Evolutionary conservation across 1,140 invertebrate genomes (phyloP).

Genomic region (Magallana ariakensis): DNA sequence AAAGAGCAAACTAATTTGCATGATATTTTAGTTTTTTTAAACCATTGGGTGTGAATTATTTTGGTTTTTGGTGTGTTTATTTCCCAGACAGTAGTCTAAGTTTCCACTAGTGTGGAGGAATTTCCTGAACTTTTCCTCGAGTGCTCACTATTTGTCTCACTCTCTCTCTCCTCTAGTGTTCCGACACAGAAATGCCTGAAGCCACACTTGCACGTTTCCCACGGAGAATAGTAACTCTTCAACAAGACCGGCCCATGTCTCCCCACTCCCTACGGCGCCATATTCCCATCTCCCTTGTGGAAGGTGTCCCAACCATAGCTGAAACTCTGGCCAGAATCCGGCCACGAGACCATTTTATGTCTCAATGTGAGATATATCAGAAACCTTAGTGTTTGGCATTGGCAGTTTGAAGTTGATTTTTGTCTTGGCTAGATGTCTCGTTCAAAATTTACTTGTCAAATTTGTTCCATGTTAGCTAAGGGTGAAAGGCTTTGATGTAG

Average conservation of each 20-base stretch:
- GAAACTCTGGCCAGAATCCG: conserved; percentile 54
- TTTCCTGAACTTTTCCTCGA: background rate
- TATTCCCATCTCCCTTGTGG: conserved; percentile 53
- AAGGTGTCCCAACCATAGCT: conserved; percentile 54
- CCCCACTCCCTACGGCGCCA: conserved; percentile 34
- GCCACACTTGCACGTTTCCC: conserved; percentile 44
- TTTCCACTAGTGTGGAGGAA: background rate
- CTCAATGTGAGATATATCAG: conserved; percentile 11
- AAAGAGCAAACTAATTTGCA: background rate
- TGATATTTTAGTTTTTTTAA: background rate
- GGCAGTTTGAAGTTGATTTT: conserved; percentile 42
- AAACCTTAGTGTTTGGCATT: conserved; percentile 10
- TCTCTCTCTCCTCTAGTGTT: conserved; percentile 45
- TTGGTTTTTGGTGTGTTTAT: conserved; percentile 26
- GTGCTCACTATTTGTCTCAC: conserved; percentile 1
- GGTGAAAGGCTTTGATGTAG: background rate
- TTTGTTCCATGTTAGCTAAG: background rate
- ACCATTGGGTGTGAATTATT: background rate
- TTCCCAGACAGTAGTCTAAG: background rate
- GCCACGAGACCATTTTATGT: conserved; percentile 36
- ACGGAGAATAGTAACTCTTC: conserved; percentile 54
- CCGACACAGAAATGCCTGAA: conserved; percentile 54
- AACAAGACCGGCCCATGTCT: conserved; percentile 49
- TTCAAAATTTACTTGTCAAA: background rate
- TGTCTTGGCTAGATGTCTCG: background rate